Percentiles rank a stretch among this genome's conserved stretches.
Conservation (phyloP, 2,113 vertebrate species). For the Charina bottae region DNA sequence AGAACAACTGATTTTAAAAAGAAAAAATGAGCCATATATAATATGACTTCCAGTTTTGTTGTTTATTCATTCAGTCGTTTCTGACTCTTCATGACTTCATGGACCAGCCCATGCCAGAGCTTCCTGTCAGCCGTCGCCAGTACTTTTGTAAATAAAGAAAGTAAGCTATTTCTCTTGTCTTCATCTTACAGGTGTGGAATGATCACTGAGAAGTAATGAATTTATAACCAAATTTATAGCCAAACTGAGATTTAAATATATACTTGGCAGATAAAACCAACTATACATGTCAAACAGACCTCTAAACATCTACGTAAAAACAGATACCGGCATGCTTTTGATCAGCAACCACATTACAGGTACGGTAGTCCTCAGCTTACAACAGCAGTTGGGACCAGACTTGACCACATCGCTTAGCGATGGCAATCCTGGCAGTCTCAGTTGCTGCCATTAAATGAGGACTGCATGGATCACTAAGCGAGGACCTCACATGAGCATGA, state of each 20-base stretch:
- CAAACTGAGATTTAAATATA: neutral
- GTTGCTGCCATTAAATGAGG: neutral
- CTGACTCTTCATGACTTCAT: no score
- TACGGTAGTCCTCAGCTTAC: neutral
- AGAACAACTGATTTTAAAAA: neutral
- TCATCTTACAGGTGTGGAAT: neutral
- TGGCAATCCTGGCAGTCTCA: neutral
- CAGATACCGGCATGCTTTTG: neutral
- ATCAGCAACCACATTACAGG: neutral
- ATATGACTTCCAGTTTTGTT: no score
- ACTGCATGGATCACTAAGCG: neutral
- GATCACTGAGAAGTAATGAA: neutral
- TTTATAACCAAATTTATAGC: neutral
- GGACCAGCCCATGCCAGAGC: no score
- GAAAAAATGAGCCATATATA: neutral
- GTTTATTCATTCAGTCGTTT: no score
- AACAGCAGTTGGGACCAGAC: neutral
- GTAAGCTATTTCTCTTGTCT: neutral
- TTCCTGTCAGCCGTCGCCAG: no score
- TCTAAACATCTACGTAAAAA: neutral
- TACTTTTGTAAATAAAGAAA: neutral
- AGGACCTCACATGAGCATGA: neutral
- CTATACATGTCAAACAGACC: neutral
- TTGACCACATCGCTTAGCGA: neutral
- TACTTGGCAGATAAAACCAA: neutral